These are phyloP conservation scores for Lucilia cuprina DNA, from an alignment of 1,140 invertebrate genomes.

Conservation along the genomic window DNA sequence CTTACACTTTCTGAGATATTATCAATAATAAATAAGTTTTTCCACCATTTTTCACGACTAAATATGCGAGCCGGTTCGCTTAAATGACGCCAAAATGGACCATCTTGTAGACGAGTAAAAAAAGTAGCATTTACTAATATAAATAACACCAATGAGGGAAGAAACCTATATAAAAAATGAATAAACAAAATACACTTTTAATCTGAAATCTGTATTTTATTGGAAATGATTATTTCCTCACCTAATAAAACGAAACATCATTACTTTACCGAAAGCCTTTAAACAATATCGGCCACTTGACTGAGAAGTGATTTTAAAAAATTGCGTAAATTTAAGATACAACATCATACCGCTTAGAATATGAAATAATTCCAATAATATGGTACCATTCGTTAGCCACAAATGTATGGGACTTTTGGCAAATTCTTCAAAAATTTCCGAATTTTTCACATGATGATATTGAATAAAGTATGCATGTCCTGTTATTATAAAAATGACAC, in stretches of 20 bases:
- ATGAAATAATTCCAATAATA: slow-evolving; percentile 66
- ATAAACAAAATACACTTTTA: too few species aligned
- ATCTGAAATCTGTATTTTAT: too few species aligned
- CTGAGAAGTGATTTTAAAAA: slow-evolving; percentile 42
- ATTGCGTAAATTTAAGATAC: slow-evolving; percentile 63
- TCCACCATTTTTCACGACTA: slow-evolving; percentile 73
- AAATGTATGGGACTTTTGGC: slow-evolving; percentile 44
- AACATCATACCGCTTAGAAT: slow-evolving; percentile 66
- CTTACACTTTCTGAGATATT: slow-evolving; percentile 56
- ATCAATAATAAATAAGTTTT: slow-evolving; percentile 72
- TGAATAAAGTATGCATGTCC: slow-evolving; percentile 51
- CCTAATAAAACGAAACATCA: neutral
- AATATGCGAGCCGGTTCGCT: slow-evolving; percentile 63
- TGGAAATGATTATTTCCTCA: neutral
- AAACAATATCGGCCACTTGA: slow-evolving; percentile 18
- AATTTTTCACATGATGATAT: slow-evolving; percentile 49
- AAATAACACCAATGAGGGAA: slow-evolving; percentile 64
- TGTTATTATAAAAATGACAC: slow-evolving; percentile 48
- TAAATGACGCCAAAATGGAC: slow-evolving; percentile 64
- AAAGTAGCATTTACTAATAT: slow-evolving; percentile 65
- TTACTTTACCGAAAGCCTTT: neutral
- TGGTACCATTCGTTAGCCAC: slow-evolving; percentile 64
- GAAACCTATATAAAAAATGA: slow-evolving; percentile 57
- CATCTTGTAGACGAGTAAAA: slow-evolving; percentile 59
- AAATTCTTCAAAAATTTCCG: slow-evolving; percentile 52